Evolutionary conservation across 2,888 invertebrate genomes (phyloP).

Genomic region (Drosophila anomalata): DNA sequence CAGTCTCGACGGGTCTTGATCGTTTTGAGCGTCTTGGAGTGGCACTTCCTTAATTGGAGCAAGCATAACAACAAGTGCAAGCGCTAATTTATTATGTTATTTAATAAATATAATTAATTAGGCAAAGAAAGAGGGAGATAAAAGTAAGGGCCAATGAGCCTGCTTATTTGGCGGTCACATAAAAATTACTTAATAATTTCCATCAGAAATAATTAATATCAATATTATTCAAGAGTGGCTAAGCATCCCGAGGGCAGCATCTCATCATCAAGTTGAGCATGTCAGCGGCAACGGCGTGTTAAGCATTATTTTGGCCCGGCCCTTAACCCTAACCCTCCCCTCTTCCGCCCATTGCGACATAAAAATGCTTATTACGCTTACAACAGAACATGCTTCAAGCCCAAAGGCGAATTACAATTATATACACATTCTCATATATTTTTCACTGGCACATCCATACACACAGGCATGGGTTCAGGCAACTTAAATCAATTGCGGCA

Average conservation of each 20-base stretch:
- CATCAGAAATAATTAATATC: constrained; percentile 75
- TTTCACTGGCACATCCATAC: constrained; percentile 12
- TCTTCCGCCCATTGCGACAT: constrained; percentile 56
- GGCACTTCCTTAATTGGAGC: constrained; percentile 76
- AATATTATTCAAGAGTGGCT: constrained; percentile 64
- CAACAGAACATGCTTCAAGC: constrained; percentile 57
- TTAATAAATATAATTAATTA: constrained; percentile 75
- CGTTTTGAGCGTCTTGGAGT: constrained; percentile 61
- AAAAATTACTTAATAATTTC: constrained; percentile 78
- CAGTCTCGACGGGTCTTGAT: constrained; percentile 35
- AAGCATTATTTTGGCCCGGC: constrained; percentile 56
- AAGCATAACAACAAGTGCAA: constrained; percentile 70
- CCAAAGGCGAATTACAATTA: constrained; percentile 59
- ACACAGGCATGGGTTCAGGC: constrained; percentile 38
- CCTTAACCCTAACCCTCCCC: constrained; percentile 39
- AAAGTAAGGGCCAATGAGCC: constrained; percentile 16
- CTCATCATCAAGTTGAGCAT: constrained; percentile 22
- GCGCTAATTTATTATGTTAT: constrained; percentile 74
- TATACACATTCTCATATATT: constrained; percentile 37
- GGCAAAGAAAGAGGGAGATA: constrained; percentile 33
- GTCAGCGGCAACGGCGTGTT: constrained; percentile 51
- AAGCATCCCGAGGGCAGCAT: constrained; percentile 37
- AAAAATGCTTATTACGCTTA: constrained; percentile 69
- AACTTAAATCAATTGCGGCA: constrained; percentile 80
- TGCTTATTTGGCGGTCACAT: constrained; percentile 55